Percentiles rank a stretch among this genome's conserved stretches.
Conservation (phyloP, 2,797 vertebrate species). For the Cirrhinus molitorella region DNA sequence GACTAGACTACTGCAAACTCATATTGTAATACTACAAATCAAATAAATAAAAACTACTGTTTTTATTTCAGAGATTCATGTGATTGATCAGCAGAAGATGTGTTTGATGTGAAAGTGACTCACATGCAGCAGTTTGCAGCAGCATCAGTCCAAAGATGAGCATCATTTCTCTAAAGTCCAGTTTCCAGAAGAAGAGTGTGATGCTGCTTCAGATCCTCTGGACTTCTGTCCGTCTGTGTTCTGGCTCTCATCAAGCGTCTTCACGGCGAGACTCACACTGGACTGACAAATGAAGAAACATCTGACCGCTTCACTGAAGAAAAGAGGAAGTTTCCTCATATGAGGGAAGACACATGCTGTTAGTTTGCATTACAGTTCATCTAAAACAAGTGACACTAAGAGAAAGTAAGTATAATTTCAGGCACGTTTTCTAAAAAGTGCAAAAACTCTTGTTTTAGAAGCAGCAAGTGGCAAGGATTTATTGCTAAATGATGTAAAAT, state of each 20-base stretch:
- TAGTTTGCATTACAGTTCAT: too few relatives aligned
- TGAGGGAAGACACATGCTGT: neutral
- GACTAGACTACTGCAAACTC: too few relatives aligned
- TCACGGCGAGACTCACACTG: neutral
- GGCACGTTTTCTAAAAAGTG: too few relatives aligned
- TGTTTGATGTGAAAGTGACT: too few relatives aligned
- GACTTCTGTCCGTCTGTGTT: neutral
- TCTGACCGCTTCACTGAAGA: neutral
- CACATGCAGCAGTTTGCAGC: constrained; percentile 2
- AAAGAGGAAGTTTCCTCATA: neutral
- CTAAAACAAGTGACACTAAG: neutral
- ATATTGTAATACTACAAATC: too few relatives aligned
- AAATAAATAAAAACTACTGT: too few relatives aligned
- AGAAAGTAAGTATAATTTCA: neutral
- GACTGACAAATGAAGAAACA: neutral
- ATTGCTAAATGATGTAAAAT: neutral
- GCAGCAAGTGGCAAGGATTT: neutral
- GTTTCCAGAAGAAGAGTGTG: constrained; percentile 18
- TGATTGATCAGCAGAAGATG: too few relatives aligned
- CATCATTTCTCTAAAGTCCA: neutral
- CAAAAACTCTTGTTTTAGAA: neutral
- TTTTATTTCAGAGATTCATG: too few relatives aligned
- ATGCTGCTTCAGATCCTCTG: neutral
- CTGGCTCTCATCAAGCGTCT: neutral
- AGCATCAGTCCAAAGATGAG: constrained; percentile 18